phyloP scores from a whole-genome alignment of 2,113 vertebrate genomes.

The Plectropomus leopardus region DNA sequence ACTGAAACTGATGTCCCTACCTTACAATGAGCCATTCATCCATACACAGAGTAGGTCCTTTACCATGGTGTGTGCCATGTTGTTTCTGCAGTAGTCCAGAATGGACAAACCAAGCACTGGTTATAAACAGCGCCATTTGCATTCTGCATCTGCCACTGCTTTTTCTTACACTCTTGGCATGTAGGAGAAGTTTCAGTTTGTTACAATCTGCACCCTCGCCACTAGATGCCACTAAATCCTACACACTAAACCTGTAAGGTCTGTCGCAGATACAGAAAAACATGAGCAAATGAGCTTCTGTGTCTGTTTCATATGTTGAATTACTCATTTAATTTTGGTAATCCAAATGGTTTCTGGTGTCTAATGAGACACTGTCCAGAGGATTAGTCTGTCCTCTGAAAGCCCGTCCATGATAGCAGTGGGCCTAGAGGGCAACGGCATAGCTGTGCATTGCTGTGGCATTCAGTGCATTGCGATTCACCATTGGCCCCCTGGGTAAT shows the following conservation, averaged over 20 bases:
- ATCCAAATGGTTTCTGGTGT: constrained; percentile 49
- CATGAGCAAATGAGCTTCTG: constrained; percentile 22
- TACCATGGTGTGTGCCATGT: too few species aligned
- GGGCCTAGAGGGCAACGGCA: constrained; percentile 70
- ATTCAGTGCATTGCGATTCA: constrained; percentile 82
- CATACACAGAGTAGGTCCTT: too few species aligned
- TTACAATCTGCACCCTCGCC: too few species aligned
- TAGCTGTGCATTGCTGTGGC: constrained; percentile 76
- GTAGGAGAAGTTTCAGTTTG: too few species aligned
- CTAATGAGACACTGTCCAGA: constrained; percentile 56
- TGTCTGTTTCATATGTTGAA: constrained; percentile 36
- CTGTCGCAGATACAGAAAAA: constrained; percentile 50
- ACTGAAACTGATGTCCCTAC: too few species aligned
- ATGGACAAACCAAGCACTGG: too few species aligned
- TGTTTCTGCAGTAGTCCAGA: too few species aligned
- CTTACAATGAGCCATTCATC: too few species aligned
- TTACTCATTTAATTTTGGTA: constrained; percentile 52
- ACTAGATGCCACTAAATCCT: too few species aligned
- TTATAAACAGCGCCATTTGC: too few species aligned
- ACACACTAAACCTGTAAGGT: constrained; percentile 9
- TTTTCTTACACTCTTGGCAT: too few species aligned
- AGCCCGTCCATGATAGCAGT: constrained; percentile 54
- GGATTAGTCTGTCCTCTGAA: constrained; percentile 67
- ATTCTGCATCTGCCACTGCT: too few species aligned
- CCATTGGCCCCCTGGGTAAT: constrained; percentile 84